These are phyloP conservation scores for Drosophila formosana DNA, from an alignment of 2,888 invertebrate genomes.

Conservation along the genomic window DNA sequence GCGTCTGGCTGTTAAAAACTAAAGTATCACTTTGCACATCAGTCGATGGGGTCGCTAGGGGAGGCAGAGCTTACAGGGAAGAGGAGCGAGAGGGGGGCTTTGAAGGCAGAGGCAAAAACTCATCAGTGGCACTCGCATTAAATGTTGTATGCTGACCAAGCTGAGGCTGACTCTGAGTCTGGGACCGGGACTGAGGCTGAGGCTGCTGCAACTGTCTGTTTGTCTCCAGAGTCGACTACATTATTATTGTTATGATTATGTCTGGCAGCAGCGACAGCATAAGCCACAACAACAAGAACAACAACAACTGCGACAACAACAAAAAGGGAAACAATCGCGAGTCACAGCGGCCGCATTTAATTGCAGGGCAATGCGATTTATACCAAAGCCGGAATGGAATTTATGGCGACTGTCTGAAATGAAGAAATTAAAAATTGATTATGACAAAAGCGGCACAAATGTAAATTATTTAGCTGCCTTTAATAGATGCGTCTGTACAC, in stretches of 20 bases:
- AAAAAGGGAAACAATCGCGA: conserved; percentile 26
- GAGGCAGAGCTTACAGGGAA: not conserved
- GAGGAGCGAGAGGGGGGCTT: not conserved
- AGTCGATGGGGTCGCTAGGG: conserved; percentile 30
- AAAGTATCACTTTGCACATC: conserved; percentile 65
- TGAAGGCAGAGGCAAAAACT: conserved; percentile 39
- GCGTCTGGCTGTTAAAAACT: conserved; percentile 32
- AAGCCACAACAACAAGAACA: conserved; percentile 43
- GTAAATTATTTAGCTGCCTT: conserved; percentile 72
- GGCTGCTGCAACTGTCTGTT: conserved; percentile 44
- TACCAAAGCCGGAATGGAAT: conserved; percentile 80
- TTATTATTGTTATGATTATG: conserved; percentile 81
- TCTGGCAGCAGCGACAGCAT: conserved; percentile 74
- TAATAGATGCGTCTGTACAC: conserved; percentile 42
- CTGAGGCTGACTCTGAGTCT: not conserved
- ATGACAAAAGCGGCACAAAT: conserved; percentile 78
- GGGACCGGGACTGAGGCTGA: not conserved
- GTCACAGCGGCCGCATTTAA: conserved; percentile 57
- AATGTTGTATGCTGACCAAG: conserved; percentile 10
- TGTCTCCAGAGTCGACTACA: conserved; percentile 68
- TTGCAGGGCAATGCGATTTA: conserved; percentile 81
- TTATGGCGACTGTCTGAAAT: conserved; percentile 78
- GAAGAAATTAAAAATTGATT: conserved; percentile 83
- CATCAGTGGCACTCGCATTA: conserved; percentile 66
- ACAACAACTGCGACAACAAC: conserved; percentile 20